Evolutionary conservation across 2,113 vertebrate genomes (phyloP).

Genomic region (Malaclemys terrapin): DNA sequence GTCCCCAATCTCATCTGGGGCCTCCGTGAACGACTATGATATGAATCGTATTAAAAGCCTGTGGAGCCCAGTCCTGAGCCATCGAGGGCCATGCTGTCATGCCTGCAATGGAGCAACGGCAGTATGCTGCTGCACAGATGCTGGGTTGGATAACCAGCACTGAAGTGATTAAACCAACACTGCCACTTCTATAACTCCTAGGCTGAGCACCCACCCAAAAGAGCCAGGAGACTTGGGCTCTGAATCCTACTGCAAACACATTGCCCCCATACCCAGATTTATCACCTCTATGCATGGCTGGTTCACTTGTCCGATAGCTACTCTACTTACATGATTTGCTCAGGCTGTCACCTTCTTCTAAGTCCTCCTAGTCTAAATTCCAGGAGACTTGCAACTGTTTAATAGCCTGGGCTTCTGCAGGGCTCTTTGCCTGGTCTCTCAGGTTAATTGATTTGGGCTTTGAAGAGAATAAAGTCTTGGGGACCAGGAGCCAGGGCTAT

Average conservation of each 20-base stretch:
- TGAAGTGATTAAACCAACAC: not conserved
- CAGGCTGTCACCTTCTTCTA: conserved; percentile 12
- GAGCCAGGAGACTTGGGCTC: not conserved
- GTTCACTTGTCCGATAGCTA: no score
- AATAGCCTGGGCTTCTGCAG: not conserved
- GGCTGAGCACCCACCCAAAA: not conserved
- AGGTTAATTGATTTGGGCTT: conserved; percentile 76
- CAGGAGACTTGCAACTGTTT: not conserved
- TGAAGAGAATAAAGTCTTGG: conserved; percentile 71
- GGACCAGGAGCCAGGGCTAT: conserved; percentile 48
- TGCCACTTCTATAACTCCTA: rapidly evolving
- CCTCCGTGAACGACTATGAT: not conserved
- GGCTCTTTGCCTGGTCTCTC: conserved; percentile 63
- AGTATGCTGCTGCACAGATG: not conserved
- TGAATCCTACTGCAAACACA: rapidly evolving
- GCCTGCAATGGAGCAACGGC: not conserved
- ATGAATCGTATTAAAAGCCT: no score
- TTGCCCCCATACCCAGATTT: not conserved
- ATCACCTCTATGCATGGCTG: not conserved
- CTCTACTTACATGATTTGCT: not conserved
- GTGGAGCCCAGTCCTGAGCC: not conserved
- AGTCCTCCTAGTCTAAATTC: conserved; percentile 59
- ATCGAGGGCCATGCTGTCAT: not conserved
- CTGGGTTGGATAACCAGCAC: rapidly evolving
- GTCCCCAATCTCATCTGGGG: not conserved